Percentiles rank a stretch among this genome's conserved stretches.
phyloP scores from a whole-genome alignment of 2,113 vertebrate species.

The Tichodroma muraria region DNA sequence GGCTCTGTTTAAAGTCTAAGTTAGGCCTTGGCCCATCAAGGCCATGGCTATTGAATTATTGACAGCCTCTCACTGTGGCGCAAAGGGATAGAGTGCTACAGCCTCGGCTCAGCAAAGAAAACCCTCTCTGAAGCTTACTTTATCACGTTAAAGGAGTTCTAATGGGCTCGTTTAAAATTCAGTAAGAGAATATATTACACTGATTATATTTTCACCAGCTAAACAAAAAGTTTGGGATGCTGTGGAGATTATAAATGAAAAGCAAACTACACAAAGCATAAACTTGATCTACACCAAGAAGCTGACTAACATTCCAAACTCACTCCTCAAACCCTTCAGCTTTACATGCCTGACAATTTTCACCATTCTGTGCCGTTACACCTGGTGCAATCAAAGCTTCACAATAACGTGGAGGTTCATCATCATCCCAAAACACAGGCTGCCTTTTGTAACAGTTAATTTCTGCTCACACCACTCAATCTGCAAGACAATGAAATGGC shows the following conservation, averaged over 20 bases:
- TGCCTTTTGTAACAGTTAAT: background rate
- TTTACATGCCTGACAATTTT: background rate
- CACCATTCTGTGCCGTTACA: background rate
- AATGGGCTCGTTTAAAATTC: slow-evolving; percentile 84
- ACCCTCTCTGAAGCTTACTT: slow-evolving; percentile 77
- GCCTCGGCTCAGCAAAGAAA: slow-evolving; percentile 77
- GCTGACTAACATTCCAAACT: background rate
- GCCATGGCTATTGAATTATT: slow-evolving; percentile 83
- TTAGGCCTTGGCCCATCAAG: slow-evolving; percentile 77
- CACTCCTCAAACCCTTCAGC: background rate
- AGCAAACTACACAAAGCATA: background rate
- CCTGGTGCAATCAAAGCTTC: background rate
- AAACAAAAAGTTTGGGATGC: slow-evolving; percentile 67
- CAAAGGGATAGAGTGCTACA: slow-evolving; percentile 63
- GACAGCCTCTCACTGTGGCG: slow-evolving; percentile 72
- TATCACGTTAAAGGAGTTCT: slow-evolving; percentile 79
- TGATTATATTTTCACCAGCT: slow-evolving; percentile 71
- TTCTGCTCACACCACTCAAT: background rate
- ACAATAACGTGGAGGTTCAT: background rate
- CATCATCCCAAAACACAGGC: background rate
- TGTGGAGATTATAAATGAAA: slow-evolving; percentile 44
- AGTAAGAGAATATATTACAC: slow-evolving; percentile 74
- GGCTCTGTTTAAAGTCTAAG: slow-evolving; percentile 78
- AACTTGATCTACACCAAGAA: background rate
- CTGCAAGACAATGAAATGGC: background rate